Base-by-base conservation (phyloP, 2,797 vertebrate species). In the Phrynocephalus vlangalii region DNA sequence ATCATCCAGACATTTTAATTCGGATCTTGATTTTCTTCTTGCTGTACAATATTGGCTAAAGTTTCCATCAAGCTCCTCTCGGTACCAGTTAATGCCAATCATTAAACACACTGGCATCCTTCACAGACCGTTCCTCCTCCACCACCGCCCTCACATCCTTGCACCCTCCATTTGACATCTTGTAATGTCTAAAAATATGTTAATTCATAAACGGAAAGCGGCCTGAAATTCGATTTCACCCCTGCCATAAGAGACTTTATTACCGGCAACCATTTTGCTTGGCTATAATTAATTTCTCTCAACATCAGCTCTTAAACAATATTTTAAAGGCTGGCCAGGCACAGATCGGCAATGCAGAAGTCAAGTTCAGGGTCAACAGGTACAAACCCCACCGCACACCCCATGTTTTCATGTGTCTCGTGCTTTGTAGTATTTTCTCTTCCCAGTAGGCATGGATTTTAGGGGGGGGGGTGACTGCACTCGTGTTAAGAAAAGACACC, bases 1-100 rank as follows among this genome's bases (percentile, higher is more conserved):
- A 85, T 83, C 63, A 88, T 76, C 84, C 87, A 89, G 82, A 90
- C 86, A 90, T 88, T 92, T 92, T 90, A 85, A 81, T 78, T 88
- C 68, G 6, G 67, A 84, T 86, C 68, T 91, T 89, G 79, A 68
- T 56, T 63, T 63, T 90, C 90, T 90, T 86, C 77, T 11, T 75
- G 89, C 67, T 91, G 86, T 85, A 92, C 84, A 44, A 80, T 68
- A 87, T 86, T 56, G 50, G 50, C 79, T 87, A 70, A 86, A 86
- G 84, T 85, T 94, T 86, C 82, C 87, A 83, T 86, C 79, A 88
- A 56, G 75, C 85, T 84, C 18, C 76, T 52, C 79, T 82, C 67
- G 87, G 16, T 83, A 67, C 3, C 82, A 85, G 67, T 80, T 76
- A 86, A 77, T 84, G 81, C 38, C 80, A 77, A 63, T 83, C 81